Evolutionary conservation across 2,797 vertebrate genomes (phyloP).

Genomic region (Phoeniculus purpureus): DNA sequence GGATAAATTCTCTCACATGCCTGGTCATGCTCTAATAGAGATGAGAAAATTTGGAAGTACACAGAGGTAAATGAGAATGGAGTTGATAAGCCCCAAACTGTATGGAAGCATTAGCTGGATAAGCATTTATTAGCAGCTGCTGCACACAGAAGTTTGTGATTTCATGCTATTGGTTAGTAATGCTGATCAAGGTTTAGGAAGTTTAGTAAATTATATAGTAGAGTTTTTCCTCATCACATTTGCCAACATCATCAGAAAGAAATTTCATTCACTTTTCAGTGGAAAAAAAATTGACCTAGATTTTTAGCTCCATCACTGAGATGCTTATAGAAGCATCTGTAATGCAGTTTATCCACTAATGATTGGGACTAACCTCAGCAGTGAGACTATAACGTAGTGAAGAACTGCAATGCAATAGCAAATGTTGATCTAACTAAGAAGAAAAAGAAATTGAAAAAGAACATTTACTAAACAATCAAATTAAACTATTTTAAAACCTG

Average conservation of each 20-base stretch:
- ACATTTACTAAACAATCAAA: background rate
- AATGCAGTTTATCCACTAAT: slow-evolving; percentile 31
- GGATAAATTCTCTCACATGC: background rate
- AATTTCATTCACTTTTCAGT: slow-evolving; percentile 41
- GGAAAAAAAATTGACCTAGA: slow-evolving; percentile 61
- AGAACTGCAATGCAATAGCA: background rate
- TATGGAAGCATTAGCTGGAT: background rate
- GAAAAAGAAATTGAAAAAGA: background rate
- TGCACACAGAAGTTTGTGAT: background rate
- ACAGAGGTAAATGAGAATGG: background rate
- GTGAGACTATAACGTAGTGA: background rate
- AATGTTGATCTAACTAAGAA: background rate
- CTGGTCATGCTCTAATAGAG: background rate
- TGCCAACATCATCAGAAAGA: slow-evolving; percentile 36
- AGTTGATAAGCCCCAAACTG: background rate
- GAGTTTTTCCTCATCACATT: background rate
- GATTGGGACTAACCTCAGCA: slow-evolving; percentile 23
- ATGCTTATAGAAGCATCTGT: slow-evolving; percentile 4
- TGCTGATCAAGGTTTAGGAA: slow-evolving; percentile 22
- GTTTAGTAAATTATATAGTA: background rate
- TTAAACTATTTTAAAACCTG: background rate
- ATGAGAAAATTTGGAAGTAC: background rate
- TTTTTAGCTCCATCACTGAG: slow-evolving; percentile 5
- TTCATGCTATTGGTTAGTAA: background rate
- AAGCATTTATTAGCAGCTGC: background rate